Conservation (phyloP, 1,140 invertebrate genomes). For the Tetraneura akinire region DNA sequence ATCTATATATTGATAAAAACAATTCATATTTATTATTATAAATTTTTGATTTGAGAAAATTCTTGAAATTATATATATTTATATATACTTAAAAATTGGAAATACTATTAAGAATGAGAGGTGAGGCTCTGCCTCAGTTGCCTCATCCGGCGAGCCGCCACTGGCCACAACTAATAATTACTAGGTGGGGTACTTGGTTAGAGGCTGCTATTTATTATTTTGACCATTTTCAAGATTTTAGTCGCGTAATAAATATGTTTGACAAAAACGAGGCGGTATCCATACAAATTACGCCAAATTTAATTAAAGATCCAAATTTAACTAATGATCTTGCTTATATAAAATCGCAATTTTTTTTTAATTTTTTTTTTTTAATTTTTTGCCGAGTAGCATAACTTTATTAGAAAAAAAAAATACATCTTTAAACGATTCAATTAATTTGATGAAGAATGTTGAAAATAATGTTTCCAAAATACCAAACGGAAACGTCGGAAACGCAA, state of each 20-base stretch:
- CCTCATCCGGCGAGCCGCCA: too few relatives aligned
- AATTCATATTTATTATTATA: too few relatives aligned
- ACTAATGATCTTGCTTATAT: too few relatives aligned
- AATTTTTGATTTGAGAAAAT: too few relatives aligned
- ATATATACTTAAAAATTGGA: too few relatives aligned
- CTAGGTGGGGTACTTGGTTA: constrained; percentile 4
- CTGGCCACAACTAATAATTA: background rate
- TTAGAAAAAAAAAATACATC: background rate
- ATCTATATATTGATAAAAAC: too few relatives aligned
- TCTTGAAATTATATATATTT: too few relatives aligned
- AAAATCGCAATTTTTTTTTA: too few relatives aligned
- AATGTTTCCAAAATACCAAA: background rate
- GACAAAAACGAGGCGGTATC: background rate
- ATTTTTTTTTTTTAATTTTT: background rate
- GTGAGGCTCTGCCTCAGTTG: too few relatives aligned
- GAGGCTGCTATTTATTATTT: background rate
- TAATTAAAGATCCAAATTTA: background rate
- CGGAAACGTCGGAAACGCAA: background rate
- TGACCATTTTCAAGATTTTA: background rate
- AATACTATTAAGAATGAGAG: too few relatives aligned
- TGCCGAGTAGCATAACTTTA: background rate
- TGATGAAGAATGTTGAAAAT: background rate
- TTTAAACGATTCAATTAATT: background rate
- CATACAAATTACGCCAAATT: background rate
- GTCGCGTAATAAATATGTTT: background rate